These are phyloP conservation scores for Dioctria linearis DNA, from an alignment of 2,888 invertebrate genomes.

Conservation along the genomic window DNA sequence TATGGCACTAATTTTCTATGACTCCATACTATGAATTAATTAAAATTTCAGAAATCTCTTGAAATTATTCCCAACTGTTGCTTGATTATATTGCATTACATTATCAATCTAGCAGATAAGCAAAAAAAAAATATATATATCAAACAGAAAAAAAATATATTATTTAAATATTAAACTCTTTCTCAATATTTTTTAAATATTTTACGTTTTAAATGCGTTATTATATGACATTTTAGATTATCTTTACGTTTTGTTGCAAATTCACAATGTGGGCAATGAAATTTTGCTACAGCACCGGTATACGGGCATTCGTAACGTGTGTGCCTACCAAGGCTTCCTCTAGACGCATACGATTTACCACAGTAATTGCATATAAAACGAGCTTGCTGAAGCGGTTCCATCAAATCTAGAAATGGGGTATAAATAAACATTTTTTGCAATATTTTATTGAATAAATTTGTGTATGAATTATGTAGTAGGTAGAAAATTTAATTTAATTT, in stretches of 20 bases:
- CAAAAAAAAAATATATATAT: not conserved
- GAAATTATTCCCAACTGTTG: no score
- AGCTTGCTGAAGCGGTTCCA: constrained; percentile 51
- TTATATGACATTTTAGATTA: constrained; percentile 78
- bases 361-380: constrained; percentile 62
- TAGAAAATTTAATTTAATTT: not conserved
- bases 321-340: constrained; percentile 76
- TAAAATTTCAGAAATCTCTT: constrained; percentile 36
- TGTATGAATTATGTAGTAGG: no score
- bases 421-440: constrained; percentile 57
- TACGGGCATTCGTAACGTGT: constrained; percentile 79
- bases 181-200: constrained; percentile 54
- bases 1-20: not conserved
- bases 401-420: constrained; percentile 59
- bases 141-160: not conserved
- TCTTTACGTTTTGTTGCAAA: constrained; percentile 81
- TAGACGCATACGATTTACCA: constrained; percentile 64
- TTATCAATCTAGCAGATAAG: not conserved
- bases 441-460: constrained; percentile 55
- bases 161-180: constrained; percentile 21
- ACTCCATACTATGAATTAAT: not conserved
- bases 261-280: constrained; percentile 80
- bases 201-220: constrained; percentile 71
- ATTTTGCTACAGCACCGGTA: constrained; percentile 80
- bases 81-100: constrained; percentile 41